These are phyloP conservation scores for Dromius quadrimaculatus DNA, from an alignment of 2,888 invertebrate species.

Conservation along the genomic window DNA sequence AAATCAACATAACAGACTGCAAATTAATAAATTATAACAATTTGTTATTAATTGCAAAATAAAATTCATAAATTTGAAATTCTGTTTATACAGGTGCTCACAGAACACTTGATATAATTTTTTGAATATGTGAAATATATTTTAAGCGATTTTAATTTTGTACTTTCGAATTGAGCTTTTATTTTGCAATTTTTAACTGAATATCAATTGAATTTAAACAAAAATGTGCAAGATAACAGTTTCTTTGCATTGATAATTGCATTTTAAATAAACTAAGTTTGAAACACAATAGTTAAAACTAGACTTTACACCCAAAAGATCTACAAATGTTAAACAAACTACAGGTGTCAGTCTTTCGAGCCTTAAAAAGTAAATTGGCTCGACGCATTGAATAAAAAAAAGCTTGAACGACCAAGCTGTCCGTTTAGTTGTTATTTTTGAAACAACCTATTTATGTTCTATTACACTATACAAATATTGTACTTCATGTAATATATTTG, in stretches of 20 bases:
- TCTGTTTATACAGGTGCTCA: conserved; percentile 8
- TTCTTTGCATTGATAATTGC: conserved; percentile 57
- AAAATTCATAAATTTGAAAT: conserved; percentile 3
- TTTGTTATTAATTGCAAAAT: conserved; percentile 22
- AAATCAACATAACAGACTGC: conserved; percentile 32
- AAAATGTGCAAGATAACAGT: conserved; percentile 50
- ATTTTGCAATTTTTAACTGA: conserved; percentile 24
- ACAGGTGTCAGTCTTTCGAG: conserved; percentile 42
- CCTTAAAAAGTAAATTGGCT: not conserved
- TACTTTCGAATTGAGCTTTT: conserved; percentile 4
- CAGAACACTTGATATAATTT: too few relatives aligned
- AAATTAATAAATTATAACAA: conserved; percentile 27
- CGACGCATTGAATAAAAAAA: conserved; percentile 21
- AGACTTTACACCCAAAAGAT: conserved; percentile 30
- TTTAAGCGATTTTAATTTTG: conserved; percentile 22
- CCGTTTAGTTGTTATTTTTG: conserved; percentile 1
- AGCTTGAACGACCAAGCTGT: conserved; percentile 1
- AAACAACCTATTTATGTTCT: conserved; percentile 36
- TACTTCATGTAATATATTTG: conserved; percentile 45
- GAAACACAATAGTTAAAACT: conserved; percentile 36
- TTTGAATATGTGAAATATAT: conserved; percentile 7
- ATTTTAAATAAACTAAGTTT: conserved; percentile 52
- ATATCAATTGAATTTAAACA: conserved; percentile 17
- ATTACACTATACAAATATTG: conserved; percentile 43
- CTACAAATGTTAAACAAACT: conserved; percentile 29